These are phyloP conservation scores for Myiopsitta monachus DNA, from an alignment of 2,113 vertebrate species.

Conservation along the genomic window DNA sequence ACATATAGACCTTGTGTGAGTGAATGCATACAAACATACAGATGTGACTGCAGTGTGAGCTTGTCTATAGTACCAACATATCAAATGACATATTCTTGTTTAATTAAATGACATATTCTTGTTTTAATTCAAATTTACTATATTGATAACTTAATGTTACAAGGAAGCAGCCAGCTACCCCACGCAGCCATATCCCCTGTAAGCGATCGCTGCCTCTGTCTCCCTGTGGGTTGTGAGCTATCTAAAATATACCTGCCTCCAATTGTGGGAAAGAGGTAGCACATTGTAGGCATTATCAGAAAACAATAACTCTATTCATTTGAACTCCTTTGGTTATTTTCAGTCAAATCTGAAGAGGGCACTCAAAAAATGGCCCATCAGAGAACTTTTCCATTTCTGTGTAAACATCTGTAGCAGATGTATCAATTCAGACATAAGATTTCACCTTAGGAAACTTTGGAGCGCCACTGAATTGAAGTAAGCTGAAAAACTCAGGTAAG, in stretches of 20 bases:
- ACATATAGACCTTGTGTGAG: rapidly evolving
- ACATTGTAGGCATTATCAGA: background rate
- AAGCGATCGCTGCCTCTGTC: background rate
- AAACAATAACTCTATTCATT: background rate
- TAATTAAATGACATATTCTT: background rate
- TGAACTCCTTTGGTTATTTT: background rate
- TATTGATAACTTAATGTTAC: background rate
- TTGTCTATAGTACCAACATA: background rate
- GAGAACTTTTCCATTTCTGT: background rate
- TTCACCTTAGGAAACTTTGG: background rate
- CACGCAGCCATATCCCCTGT: background rate
- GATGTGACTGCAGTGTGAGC: background rate
- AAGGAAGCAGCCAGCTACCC: background rate
- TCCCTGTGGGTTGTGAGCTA: background rate
- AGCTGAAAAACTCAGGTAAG: background rate
- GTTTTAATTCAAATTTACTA: background rate
- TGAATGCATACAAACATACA: background rate
- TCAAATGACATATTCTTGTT: background rate
- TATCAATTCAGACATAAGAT: background rate
- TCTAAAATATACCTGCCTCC: background rate
- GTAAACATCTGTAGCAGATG: background rate
- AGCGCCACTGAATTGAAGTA: background rate
- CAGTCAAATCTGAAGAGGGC: background rate
- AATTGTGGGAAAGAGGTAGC: background rate
- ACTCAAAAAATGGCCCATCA: background rate